These are phyloP conservation scores for Syngnathus scovelli DNA, from an alignment of 2,113 vertebrate species.

Conservation along the genomic window DNA sequence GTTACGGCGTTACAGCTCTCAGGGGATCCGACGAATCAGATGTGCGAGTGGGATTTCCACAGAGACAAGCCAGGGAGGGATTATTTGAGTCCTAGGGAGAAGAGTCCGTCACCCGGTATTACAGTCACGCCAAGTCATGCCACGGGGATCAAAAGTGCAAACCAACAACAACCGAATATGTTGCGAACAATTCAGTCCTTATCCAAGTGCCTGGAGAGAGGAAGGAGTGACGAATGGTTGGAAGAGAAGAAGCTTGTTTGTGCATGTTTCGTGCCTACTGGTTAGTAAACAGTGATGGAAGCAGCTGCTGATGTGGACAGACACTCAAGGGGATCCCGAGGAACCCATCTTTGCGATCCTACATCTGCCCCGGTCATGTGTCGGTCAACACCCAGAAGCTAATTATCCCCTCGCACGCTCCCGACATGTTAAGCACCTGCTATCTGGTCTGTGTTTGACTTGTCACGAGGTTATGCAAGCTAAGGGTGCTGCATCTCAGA, in stretches of 20 bases:
- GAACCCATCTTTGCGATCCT: conserved; percentile 19
- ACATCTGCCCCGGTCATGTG: conserved; percentile 13
- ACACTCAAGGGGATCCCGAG: conserved; percentile 45
- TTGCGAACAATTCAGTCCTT: conserved; percentile 25
- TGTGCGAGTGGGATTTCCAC: conserved; percentile 30
- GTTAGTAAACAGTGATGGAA: conserved; percentile 26
- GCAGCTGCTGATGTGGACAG: conserved; percentile 28
- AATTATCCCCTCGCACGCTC: conserved; percentile 14
- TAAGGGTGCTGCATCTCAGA: conserved; percentile 22
- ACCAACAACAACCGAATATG: conserved; percentile 30
- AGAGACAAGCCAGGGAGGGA: conserved; percentile 27
- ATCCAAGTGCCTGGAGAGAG: conserved; percentile 14
- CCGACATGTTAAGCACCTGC: conserved; percentile 25
- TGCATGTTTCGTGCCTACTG: conserved; percentile 18
- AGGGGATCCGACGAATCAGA: conserved; percentile 18
- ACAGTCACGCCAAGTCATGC: conserved; percentile 29
- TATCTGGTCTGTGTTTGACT: conserved; percentile 17
- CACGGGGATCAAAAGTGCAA: conserved; percentile 39
- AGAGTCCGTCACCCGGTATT: conserved; percentile 29
- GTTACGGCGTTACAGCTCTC: conserved; percentile 12
- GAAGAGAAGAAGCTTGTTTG: conserved; percentile 6
- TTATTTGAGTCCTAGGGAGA: conserved; percentile 42
- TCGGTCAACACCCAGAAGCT: conserved; percentile 16
- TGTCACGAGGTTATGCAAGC: conserved; percentile 2
- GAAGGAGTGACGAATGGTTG: conserved; percentile 4